phyloP scores from a whole-genome alignment of 2,113 vertebrate species.

The Odontophorus gujanensis region DNA sequence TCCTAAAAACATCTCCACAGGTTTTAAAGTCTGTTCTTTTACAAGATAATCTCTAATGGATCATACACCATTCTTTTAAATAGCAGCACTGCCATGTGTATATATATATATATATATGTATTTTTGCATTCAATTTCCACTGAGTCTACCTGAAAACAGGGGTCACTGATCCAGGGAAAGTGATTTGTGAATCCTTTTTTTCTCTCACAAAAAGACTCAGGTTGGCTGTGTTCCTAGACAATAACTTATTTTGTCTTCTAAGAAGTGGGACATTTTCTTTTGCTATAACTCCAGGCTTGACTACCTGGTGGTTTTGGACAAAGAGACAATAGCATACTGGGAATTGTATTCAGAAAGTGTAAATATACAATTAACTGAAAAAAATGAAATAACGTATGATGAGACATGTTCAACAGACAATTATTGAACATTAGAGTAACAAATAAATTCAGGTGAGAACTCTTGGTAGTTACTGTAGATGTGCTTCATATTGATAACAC shows the following conservation, averaged over 20 bases:
- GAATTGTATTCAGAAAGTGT: conserved; percentile 14
- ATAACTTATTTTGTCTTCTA: conserved; percentile 1
- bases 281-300: neutral
- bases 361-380: conserved; percentile 20
- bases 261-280: conserved; percentile 5
- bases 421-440: conserved; percentile 33
- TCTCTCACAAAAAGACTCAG: neutral
- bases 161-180: neutral
- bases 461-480: conserved; percentile 44
- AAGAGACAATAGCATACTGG: neutral
- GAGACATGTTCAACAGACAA: conserved; percentile 27
- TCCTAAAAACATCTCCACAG: conserved; percentile 20
- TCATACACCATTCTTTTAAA: neutral
- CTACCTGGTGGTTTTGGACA: neutral
- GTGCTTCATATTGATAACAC: conserved; percentile 10
- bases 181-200: neutral
- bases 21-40: neutral
- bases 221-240: neutral
- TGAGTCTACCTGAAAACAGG: neutral
- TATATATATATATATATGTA: neutral
- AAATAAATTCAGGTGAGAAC: conserved; percentile 35
- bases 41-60: neutral
- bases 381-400: conserved; percentile 8
- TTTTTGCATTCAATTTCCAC: neutral
- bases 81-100: neutral